phyloP scores from a whole-genome alignment of 2,113 vertebrate species.

The Muntiacus muntjak region DNA sequence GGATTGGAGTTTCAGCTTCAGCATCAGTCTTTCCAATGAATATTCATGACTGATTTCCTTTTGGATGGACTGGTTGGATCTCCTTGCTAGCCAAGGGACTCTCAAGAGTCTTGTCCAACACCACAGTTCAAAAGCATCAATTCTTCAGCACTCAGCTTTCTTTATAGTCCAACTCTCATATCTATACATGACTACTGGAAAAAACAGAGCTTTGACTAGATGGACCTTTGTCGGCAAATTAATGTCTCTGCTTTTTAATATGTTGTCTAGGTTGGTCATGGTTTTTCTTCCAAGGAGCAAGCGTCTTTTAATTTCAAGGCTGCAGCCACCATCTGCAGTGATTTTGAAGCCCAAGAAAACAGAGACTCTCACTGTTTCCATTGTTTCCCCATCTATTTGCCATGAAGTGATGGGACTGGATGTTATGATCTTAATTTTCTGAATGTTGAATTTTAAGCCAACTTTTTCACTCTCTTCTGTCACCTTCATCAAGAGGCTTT shows the following conservation, averaged over 20 bases:
- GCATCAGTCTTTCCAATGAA: not conserved
- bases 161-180: not conserved
- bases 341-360: not conserved
- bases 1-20: not conserved
- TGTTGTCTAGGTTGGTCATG: not conserved
- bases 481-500: not conserved
- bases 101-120: not conserved
- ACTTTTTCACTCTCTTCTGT: not conserved
- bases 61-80: not conserved
- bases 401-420: not conserved
- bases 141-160: not conserved
- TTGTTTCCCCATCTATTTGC: not conserved
- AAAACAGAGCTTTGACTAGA: not conserved
- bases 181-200: not conserved
- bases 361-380: not conserved
- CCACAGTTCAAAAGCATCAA: not conserved
- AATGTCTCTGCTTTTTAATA: not conserved
- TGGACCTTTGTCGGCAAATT: accelerated
- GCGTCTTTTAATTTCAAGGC: not conserved
- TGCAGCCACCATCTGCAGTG: not conserved
- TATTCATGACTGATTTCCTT: not conserved
- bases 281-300: not conserved
- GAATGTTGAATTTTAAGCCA: not conserved
- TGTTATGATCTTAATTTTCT: not conserved
- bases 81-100: not conserved